Conservation (phyloP, 2,888 invertebrate species). For the Mimumesa dahlbomi region DNA sequence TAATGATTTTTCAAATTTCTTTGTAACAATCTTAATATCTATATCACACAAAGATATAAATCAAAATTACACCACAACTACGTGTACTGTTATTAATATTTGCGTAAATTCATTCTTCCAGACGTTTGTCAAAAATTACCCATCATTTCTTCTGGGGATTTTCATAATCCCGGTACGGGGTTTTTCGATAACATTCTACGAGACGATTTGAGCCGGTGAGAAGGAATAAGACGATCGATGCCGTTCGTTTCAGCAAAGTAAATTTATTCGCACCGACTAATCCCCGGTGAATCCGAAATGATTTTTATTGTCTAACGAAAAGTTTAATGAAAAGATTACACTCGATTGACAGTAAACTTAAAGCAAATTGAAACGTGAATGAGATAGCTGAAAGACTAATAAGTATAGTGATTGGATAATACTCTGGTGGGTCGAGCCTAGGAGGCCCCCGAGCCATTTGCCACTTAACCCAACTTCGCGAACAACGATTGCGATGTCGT, state of each 20-base stretch:
- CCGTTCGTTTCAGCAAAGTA: constrained; percentile 42
- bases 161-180: too few species aligned
- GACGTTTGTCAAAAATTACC: too few species aligned
- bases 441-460: constrained; percentile 39
- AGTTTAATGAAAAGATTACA: constrained; percentile 71
- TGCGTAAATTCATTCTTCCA: too few species aligned
- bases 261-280: constrained; percentile 57
- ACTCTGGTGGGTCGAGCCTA: constrained; percentile 33
- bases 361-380: constrained; percentile 71
- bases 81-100: too few species aligned
- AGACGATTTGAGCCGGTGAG: too few species aligned
- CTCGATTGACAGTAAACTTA: constrained; percentile 57
- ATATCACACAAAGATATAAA: too few species aligned
- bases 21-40: too few species aligned
- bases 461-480: constrained; percentile 49
- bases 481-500: constrained; percentile 38
- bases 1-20: too few species aligned
- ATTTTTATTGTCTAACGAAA: constrained; percentile 50
- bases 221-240: constrained; percentile 24
- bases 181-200: too few species aligned
- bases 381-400: constrained; percentile 65
- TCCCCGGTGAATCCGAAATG: constrained; percentile 19
- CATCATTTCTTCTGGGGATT: too few species aligned
- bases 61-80: too few species aligned
- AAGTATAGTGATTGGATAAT: constrained; percentile 64